Percentiles rank a stretch among this genome's conserved stretches.
These are phyloP conservation scores for Cryptomyrus ogoouensis DNA, from an alignment of 2,113 vertebrate species.

Conservation along the genomic window DNA sequence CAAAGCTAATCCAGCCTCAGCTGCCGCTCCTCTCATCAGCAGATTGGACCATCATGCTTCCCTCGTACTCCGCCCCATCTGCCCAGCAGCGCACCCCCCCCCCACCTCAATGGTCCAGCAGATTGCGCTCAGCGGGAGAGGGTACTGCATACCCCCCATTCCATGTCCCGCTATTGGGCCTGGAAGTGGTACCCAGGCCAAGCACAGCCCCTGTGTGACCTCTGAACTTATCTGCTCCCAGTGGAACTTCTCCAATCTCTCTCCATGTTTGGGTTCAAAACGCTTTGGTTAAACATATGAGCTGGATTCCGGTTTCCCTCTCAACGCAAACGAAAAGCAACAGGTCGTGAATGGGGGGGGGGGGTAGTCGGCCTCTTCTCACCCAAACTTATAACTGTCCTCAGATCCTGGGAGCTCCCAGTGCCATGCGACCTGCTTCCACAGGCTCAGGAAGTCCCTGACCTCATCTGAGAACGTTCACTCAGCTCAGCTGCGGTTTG, in stretches of 20 bases:
- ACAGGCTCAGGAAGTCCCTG: not conserved
- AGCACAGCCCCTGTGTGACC: not conserved
- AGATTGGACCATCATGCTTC: constrained; percentile 81
- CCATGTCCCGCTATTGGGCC: not conserved
- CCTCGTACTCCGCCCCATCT: constrained; percentile 52
- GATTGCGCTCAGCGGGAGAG: constrained; percentile 8
- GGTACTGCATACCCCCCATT: not conserved
- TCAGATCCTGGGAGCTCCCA: not conserved
- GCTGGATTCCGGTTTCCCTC: not conserved
- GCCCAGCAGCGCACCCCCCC: not conserved
- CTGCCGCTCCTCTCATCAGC: constrained; percentile 65
- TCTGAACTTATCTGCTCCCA: not conserved
- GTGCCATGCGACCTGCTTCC: not conserved
- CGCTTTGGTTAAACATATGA: not conserved
- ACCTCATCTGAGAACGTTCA: not conserved
- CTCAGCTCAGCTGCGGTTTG: not conserved
- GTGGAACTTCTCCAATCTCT: not conserved
- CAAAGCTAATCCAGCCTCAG: constrained; percentile 66
- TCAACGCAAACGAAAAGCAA: not conserved
- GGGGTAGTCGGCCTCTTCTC: not conserved
- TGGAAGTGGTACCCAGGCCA: not conserved
- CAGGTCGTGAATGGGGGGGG: not conserved
- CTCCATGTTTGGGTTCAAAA: not conserved
- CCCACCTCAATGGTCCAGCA: not conserved
- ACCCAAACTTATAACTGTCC: not conserved